phyloP scores from a whole-genome alignment of 2,888 invertebrate genomes.

The Eupithecia tripunctaria region DNA sequence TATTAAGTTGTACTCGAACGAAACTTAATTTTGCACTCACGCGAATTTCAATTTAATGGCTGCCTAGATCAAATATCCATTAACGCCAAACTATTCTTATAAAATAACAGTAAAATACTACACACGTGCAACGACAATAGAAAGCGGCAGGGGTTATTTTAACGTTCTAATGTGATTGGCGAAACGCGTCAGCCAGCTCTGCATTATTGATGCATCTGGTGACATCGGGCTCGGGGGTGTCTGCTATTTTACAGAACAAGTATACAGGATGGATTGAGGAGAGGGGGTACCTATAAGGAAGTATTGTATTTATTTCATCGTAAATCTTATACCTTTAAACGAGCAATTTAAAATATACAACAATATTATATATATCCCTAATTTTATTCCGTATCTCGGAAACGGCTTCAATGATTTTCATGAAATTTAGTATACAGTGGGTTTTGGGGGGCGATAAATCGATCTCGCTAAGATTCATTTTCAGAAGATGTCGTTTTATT shows the following conservation, averaged over 20 bases:
- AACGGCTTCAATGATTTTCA: no score
- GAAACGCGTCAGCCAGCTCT: constrained; percentile 68
- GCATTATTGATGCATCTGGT: constrained; percentile 79
- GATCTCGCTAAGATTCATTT: no score
- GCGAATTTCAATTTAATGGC: not conserved
- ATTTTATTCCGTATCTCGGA: no score
- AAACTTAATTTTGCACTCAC: not conserved
- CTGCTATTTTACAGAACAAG: constrained; percentile 6
- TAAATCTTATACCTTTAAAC: no score
- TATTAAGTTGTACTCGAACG: not conserved
- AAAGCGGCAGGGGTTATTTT: constrained; percentile 67
- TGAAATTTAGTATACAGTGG: no score
- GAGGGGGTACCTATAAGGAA: no score
- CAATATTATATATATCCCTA: no score
- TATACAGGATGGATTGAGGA: not conserved
- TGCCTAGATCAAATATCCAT: constrained; percentile 7
- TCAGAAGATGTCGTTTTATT: no score
- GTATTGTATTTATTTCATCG: no score
- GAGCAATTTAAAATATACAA: no score
- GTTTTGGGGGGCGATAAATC: no score
- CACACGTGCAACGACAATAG: constrained; percentile 50
- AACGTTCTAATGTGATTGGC: constrained; percentile 82
- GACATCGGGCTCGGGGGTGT: constrained; percentile 46
- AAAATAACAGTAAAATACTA: constrained; percentile 29
- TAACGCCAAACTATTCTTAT: not conserved